Evolutionary conservation across 2,797 vertebrate species (phyloP).

Genomic region (Hybognathus amarus): DNA sequence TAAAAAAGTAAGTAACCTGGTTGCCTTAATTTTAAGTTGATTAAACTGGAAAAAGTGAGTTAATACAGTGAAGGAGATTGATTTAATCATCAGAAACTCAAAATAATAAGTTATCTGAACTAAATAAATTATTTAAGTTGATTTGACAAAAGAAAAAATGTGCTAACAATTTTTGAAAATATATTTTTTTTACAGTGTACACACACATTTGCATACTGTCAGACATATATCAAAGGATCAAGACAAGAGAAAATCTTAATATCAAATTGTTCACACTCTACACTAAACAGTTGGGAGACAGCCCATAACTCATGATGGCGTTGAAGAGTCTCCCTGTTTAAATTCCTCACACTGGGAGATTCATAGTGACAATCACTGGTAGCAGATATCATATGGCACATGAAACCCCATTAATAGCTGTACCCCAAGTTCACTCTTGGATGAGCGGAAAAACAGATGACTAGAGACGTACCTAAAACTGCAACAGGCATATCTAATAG

Average conservation of each 20-base stretch:
- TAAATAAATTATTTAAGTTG: too few species aligned
- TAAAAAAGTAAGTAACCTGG: too few species aligned
- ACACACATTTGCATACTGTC: too few species aligned
- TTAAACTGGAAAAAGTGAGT: too few species aligned
- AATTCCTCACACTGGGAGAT: slow-evolving; percentile 68
- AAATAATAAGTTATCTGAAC: too few species aligned
- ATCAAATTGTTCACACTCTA: slow-evolving; percentile 32
- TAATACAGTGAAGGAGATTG: too few species aligned
- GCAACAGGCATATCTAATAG: slow-evolving; percentile 61
- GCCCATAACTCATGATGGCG: slow-evolving; percentile 45
- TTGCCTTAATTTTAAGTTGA: too few species aligned
- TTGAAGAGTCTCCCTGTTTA: slow-evolving; percentile 53
- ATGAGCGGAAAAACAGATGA: slow-evolving; percentile 73
- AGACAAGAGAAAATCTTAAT: slow-evolving; percentile 28
- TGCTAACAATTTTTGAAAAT: too few species aligned
- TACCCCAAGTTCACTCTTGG: slow-evolving; percentile 73
- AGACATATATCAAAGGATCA: neutral
- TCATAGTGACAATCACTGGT: slow-evolving; percentile 72
- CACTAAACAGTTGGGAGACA: slow-evolving; percentile 25
- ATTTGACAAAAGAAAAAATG: too few species aligned
- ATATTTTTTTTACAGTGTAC: too few species aligned
- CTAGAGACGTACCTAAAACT: slow-evolving; percentile 58
- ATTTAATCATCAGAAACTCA: too few species aligned
- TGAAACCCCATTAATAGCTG: slow-evolving; percentile 77
- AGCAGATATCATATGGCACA: slow-evolving; percentile 77